Conservation (phyloP, 2,113 vertebrate genomes). For the Carassius carassius region DNA sequence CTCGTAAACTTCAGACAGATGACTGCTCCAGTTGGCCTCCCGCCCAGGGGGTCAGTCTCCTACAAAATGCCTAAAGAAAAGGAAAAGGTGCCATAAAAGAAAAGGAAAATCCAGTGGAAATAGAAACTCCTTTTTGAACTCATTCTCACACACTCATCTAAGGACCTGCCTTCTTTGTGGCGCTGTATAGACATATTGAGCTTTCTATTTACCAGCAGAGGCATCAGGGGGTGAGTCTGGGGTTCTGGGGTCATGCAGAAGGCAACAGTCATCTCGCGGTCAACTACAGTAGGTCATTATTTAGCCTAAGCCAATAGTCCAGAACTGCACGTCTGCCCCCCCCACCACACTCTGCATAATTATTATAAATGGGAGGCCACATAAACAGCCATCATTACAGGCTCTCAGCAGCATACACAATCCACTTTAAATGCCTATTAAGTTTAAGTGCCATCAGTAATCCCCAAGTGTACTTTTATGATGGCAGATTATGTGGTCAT, state of each 20-base stretch:
- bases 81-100: conserved; percentile 74
- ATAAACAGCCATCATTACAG: conserved; percentile 85
- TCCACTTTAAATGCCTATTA: conserved; percentile 85
- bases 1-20: conserved; percentile 53
- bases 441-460: conserved; percentile 81
- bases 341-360: conserved; percentile 93
- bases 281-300: conserved; percentile 94
- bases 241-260: conserved; percentile 87
- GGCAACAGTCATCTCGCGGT: conserved; percentile 95
- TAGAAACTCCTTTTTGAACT: conserved; percentile 69
- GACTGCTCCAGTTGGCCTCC: conserved; percentile 51
- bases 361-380: conserved; percentile 94
- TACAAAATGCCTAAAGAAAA: conserved; percentile 69
- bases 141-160: conserved; percentile 70
- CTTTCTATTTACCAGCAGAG: conserved; percentile 82
- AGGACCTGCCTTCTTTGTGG: conserved; percentile 75
- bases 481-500: conserved; percentile 67
- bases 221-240: conserved; percentile 84
- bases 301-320: conserved; percentile 92
- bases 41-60: conserved; percentile 63
- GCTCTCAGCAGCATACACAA: conserved; percentile 82
- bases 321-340: conserved; percentile 82
- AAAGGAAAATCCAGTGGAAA: conserved; percentile 72
- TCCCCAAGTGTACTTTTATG: conserved; percentile 74
- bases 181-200: conserved; percentile 75